Percentiles rank a stretch among this genome's conserved stretches.
Evolutionary conservation across 2,113 vertebrate genomes (phyloP).

Genomic region (Gobio gobio): DNA sequence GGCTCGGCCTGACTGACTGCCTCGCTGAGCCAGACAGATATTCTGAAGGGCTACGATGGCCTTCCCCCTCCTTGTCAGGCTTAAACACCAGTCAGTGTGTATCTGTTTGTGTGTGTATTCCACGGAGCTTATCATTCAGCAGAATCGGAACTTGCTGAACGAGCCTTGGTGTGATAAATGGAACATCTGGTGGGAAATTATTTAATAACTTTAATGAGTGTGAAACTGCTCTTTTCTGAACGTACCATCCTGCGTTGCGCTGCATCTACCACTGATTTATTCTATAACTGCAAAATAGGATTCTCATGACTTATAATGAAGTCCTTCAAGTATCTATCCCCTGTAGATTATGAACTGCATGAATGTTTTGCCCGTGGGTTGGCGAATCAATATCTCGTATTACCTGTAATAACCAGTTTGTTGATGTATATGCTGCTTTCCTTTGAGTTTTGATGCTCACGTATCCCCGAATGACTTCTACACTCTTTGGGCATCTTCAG

Average conservation of each 20-base stretch:
- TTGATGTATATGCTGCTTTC: neutral
- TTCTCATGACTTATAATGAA: conserved; percentile 15
- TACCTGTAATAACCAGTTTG: conserved; percentile 10
- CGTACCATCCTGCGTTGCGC: neutral
- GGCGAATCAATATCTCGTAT: neutral
- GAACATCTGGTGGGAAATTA: conserved; percentile 23
- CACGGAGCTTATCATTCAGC: neutral
- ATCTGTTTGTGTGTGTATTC: conserved; percentile 25
- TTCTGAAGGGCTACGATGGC: conserved; percentile 15
- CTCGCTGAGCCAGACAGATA: conserved; percentile 35
- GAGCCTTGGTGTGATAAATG: conserved; percentile 25
- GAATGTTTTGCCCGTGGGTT: neutral
- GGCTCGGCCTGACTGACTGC: conserved; percentile 39
- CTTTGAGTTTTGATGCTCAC: neutral
- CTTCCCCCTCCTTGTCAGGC: conserved; percentile 12
- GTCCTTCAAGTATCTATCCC: neutral
- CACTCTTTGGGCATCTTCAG: neutral
- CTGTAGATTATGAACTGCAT: neutral
- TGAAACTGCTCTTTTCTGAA: neutral
- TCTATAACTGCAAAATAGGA: neutral
- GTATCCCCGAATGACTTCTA: neutral
- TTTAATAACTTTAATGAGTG: conserved; percentile 18
- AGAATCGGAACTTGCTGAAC: neutral
- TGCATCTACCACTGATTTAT: conserved; percentile 5
- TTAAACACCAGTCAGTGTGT: conserved; percentile 47